Percentiles rank a stretch among this genome's conserved stretches.
Conservation (phyloP, 1,140 invertebrate species). For the Drosophila jambulina region DNA sequence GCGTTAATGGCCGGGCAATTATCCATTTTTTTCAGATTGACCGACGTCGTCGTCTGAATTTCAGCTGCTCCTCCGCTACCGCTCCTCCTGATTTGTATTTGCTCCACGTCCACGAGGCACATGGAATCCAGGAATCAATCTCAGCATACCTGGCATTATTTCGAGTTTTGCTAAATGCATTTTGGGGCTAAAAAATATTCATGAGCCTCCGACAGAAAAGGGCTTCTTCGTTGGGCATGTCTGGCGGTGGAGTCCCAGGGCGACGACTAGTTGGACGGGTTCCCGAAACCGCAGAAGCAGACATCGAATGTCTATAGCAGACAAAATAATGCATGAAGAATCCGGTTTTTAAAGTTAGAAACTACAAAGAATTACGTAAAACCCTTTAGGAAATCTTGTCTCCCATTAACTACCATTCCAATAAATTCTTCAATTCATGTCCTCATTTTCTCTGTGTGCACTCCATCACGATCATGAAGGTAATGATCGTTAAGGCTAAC, state of each 20-base stretch:
- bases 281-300: constrained; percentile 41
- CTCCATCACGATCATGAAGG: background rate
- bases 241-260: constrained; percentile 19
- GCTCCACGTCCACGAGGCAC: constrained; percentile 20
- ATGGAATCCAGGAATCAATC: constrained; percentile 31
- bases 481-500: constrained; percentile 20
- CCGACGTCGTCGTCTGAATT: constrained; percentile 10
- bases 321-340: background rate
- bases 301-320: background rate
- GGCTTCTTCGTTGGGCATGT: constrained; percentile 28
- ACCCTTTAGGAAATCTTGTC: background rate
- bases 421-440: background rate
- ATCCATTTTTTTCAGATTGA: constrained; percentile 21
- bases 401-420: background rate
- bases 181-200: constrained; percentile 34
- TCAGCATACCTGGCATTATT: constrained; percentile 45
- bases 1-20: constrained; percentile 54
- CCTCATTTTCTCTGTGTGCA: background rate
- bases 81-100: constrained; percentile 22
- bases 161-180: constrained; percentile 30
- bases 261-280: constrained; percentile 43
- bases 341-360: background rate
- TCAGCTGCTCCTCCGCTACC: background rate
- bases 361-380: background rate
- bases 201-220: constrained; percentile 40